Evolutionary conservation across 2,888 invertebrate species (phyloP).

Genomic region (Archips crataeganus): DNA sequence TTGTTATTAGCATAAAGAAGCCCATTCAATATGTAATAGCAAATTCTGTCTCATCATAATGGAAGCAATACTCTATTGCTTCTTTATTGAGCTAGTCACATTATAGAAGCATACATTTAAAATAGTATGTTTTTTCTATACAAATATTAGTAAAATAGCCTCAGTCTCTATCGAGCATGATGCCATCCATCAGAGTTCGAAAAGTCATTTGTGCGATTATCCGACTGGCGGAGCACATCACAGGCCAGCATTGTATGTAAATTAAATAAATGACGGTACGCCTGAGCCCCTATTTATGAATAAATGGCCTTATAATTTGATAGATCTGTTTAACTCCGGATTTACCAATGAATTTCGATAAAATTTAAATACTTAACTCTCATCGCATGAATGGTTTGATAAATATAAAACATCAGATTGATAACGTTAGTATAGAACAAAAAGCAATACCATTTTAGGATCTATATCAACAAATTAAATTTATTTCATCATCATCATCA

Average conservation of each 20-base stretch:
- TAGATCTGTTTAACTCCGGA: slow-evolving; percentile 21
- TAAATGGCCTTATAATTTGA: slow-evolving; percentile 45
- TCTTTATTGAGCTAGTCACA: neutral
- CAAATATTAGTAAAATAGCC: neutral
- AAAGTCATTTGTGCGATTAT: slow-evolving; percentile 82
- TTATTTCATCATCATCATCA: too few relatives aligned
- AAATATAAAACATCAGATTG: neutral
- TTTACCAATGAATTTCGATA: slow-evolving; percentile 12
- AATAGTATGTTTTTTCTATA: neutral
- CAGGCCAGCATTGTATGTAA: slow-evolving; percentile 70
- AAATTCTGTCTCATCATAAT: too few relatives aligned
- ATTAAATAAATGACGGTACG: slow-evolving; percentile 76
- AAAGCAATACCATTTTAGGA: too few relatives aligned
- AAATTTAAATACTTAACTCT: neutral
- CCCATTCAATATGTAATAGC: too few relatives aligned
- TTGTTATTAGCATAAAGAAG: too few relatives aligned
- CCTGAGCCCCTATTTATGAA: slow-evolving; percentile 61
- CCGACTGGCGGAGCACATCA: slow-evolving; percentile 76
- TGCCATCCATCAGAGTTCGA: slow-evolving; percentile 68
- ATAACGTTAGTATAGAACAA: neutral
- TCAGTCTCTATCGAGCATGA: slow-evolving; percentile 49
- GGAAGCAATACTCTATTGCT: neutral
- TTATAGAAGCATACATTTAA: neutral
- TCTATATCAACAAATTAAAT: too few relatives aligned
- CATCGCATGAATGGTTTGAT: neutral